Evolutionary conservation across 2,888 invertebrate species (phyloP), one percentile per base, ranked within the genome.

Genomic region (Cheilosia pagana): DNA sequence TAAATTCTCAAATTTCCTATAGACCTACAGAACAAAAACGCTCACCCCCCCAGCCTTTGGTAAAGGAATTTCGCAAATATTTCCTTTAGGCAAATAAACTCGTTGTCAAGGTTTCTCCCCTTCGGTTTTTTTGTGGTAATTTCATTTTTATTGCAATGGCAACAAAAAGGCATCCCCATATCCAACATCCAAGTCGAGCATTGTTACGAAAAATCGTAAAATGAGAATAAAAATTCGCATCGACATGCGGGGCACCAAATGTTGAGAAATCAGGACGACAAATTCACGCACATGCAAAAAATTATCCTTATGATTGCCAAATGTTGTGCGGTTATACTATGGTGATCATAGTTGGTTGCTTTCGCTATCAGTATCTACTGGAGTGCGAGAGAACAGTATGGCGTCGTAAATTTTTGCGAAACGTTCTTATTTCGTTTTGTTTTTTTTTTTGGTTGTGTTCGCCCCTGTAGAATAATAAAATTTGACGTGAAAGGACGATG

Each of bases 291-390:
- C 81, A 76, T 63, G 65, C 60, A 70, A 65, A 68, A 67, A 65
- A 72, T 79, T 25, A 83, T 83, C 74, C 68, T 83, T 83, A 83
- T 83, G 83, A 83, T 79, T 83, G 83, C 71, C 60, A 59, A 39
- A 63, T 76, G 70, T 65, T 52, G 43, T 59, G 43, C 43, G 63
- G 68, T 70, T 68, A 55, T 63, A 57, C 63, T n/a, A 70, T 76
- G 70, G 52, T 62, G 52, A 39, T 53, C 50, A 59, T 65, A 48
- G 53, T 55, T 31, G 70, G 50, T 50, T 50, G 50, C 23, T 50
- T 23, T 55, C 12, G 12, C 12, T 35, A 12, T 35, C 35, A 39
- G 55, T 55, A 60, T 41, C 41, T 53, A 8, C 28, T 16, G 35
- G 31, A 43, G 57, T 48, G 53, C 52, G 14, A 39, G n/a, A 53